A percentile compares a stretch with the other conserved stretches of the same genome.
These are phyloP conservation scores for Rhizomys pruinosus DNA, from an alignment of 2,113 vertebrate species.

Conservation along the genomic window DNA sequence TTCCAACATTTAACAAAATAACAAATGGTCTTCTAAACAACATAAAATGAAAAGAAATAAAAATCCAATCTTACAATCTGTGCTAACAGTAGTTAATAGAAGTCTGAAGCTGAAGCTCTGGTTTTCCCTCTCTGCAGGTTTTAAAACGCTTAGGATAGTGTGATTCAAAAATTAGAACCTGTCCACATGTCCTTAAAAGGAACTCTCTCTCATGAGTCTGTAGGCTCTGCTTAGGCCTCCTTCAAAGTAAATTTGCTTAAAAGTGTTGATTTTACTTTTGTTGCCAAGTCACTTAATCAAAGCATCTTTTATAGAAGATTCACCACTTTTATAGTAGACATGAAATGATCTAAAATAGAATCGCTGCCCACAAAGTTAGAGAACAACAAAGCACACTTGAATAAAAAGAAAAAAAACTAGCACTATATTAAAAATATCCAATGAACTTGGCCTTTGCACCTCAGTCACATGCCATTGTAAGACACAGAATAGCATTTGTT, in stretches of 20 bases:
- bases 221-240: background rate
- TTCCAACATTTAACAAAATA: conserved; percentile 71
- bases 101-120: background rate
- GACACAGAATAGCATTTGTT: background rate
- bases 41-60: conserved; percentile 50
- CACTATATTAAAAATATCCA: conserved; percentile 20
- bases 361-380: background rate
- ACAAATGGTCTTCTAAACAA: conserved; percentile 55
- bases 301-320: background rate
- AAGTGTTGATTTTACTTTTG: background rate
- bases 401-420: background rate
- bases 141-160: background rate
- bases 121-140: background rate
- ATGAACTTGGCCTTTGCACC: background rate
- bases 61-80: conserved; percentile 59
- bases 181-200: background rate
- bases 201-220: background rate
- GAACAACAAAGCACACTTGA: conserved; percentile 1
- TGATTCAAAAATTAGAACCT: conserved; percentile 16
- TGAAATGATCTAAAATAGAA: background rate
- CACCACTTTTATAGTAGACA: background rate
- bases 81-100: conserved; percentile 36
- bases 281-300: conserved; percentile 12
- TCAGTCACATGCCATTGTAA: background rate
- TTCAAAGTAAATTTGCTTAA: conserved; percentile 8